phyloP scores from a whole-genome alignment of 2,113 vertebrate genomes.

The Malurus cyaneus region DNA sequence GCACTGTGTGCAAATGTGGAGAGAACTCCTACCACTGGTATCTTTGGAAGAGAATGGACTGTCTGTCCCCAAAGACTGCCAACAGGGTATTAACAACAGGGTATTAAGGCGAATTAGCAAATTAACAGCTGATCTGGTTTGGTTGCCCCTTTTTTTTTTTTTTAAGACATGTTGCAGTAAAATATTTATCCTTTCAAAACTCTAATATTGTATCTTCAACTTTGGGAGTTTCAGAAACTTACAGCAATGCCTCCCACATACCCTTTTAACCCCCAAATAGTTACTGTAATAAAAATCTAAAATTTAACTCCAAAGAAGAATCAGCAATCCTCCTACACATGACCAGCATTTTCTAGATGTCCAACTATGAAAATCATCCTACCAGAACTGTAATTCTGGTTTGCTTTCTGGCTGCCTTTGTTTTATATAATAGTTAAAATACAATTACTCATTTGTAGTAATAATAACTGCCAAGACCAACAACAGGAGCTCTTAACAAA shows the following conservation, averaged over 20 bases:
- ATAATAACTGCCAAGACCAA: background rate
- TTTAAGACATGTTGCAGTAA: background rate
- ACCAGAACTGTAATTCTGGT: background rate
- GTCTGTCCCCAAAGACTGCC: background rate
- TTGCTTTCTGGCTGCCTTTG: background rate
- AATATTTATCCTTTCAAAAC: background rate
- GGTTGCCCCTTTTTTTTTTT: background rate
- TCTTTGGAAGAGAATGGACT: background rate
- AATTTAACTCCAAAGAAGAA: background rate
- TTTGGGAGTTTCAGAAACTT: background rate
- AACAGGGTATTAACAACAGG: background rate
- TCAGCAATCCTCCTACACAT: background rate
- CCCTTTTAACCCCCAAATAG: background rate
- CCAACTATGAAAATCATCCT: background rate
- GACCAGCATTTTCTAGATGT: background rate
- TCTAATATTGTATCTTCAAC: background rate
- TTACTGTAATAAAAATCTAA: background rate
- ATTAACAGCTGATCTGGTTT: background rate
- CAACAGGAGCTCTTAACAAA: background rate
- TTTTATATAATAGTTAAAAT: background rate
- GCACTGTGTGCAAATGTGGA: background rate
- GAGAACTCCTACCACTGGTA: background rate
- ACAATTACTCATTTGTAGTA: background rate
- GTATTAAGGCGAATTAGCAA: background rate
- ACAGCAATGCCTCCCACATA: background rate